phyloP scores from a whole-genome alignment of 2,888 invertebrate species.

The Lucinisca nassula region DNA sequence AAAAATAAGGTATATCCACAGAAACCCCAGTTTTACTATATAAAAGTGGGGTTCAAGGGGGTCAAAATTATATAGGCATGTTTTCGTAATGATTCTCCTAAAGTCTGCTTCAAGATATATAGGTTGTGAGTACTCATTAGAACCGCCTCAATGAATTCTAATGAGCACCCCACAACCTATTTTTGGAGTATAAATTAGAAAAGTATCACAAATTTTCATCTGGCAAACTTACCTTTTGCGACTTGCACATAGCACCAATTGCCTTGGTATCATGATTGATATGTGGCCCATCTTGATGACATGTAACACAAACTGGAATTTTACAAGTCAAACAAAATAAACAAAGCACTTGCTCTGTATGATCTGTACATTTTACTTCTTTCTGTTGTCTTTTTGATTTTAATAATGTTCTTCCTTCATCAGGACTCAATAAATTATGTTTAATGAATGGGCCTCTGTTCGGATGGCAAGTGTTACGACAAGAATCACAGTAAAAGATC shows the following conservation, averaged over 20 bases:
- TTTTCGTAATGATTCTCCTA: no score
- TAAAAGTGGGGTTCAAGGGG: no score
- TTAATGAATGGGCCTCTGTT: conserved; percentile 97
- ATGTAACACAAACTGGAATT: conserved; percentile 95
- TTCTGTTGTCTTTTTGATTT: conserved; percentile 87
- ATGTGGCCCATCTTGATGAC: conserved; percentile 95
- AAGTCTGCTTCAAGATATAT: no score
- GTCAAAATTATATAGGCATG: no score
- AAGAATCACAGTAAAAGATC: conserved; percentile 96
- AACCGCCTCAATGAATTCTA: no score
- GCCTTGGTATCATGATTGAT: conserved; percentile 97
- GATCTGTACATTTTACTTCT: conserved; percentile 93
- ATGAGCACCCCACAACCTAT: no score
- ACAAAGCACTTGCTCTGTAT: conserved; percentile 94
- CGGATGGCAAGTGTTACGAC: conserved; percentile 98
- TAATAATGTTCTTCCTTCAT: conserved; percentile 89
- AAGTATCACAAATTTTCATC: no score
- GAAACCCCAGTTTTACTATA: no score
- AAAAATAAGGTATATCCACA: no score
- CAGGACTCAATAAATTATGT: conserved; percentile 94
- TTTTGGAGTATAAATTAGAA: no score
- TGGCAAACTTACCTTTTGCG: conserved; percentile 94
- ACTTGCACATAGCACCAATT: conserved; percentile 96
- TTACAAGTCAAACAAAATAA: conserved; percentile 98
- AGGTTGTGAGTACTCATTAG: no score